phyloP scores from a whole-genome alignment of 1,140 invertebrate genomes.

The Magallana angulata region DNA sequence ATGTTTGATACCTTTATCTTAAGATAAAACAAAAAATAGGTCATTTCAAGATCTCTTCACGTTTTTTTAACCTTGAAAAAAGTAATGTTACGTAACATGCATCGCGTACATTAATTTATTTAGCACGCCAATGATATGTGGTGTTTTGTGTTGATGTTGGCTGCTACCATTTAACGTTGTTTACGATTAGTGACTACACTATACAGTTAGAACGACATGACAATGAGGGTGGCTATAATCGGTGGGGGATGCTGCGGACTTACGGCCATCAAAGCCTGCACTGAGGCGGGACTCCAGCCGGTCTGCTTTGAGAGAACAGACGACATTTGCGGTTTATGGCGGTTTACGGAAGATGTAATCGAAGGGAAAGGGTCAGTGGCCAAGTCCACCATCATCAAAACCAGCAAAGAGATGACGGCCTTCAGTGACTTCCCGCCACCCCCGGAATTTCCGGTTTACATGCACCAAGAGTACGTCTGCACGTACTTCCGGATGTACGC shows the following conservation, averaged over 20 bases:
- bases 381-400: constrained; percentile 78
- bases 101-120: too few species aligned
- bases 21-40: too few species aligned
- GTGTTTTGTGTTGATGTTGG: too few species aligned
- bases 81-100: too few species aligned
- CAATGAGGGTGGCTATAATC: constrained; percentile 64
- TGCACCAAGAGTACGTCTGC: constrained; percentile 78
- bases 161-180: too few species aligned
- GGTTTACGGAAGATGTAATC: constrained; percentile 75
- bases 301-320: constrained; percentile 77
- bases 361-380: constrained; percentile 69
- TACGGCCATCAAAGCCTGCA: constrained; percentile 77
- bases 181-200: too few species aligned
- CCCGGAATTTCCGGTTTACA: constrained; percentile 78
- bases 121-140: too few species aligned
- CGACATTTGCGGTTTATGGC: constrained; percentile 81
- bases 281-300: constrained; percentile 75
- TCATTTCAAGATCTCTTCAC: too few species aligned
- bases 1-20: too few species aligned
- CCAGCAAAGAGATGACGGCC: constrained; percentile 80
- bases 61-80: too few species aligned
- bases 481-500: constrained; percentile 79
- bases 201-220: neutral
- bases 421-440: constrained; percentile 80
- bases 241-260: constrained; percentile 80